Evolutionary conservation across 2,797 vertebrate genomes (phyloP), one percentile per base, ranked within the genome.

Genomic region (Sebastes variabilis): DNA sequence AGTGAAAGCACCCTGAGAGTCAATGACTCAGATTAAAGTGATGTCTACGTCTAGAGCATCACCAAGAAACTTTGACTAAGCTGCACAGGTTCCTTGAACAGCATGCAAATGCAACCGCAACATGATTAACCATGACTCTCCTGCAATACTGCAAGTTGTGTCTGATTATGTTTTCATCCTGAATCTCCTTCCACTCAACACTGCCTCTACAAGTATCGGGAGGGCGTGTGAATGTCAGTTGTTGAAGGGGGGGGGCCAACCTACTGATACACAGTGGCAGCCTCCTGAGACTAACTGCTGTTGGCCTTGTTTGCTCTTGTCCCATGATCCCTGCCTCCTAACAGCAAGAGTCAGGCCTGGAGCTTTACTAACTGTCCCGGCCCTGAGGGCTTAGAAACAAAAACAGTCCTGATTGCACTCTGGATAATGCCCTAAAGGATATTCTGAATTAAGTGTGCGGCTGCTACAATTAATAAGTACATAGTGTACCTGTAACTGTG

Each of bases 301-400:
- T 24, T 80, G 22, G 54, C 54, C 24, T 77, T 52, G 75, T 87
- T 89, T 84, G 59, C 66, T 85, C 49, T 72, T 55, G 46, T 76
- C 68, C 59, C 13, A 27, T 36, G 56, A 61, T 72, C 16, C 58
- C 38, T 66, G 58, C 7, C 38, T 85, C 29, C 30, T 58, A 82
- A 84, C 65, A 73, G 46, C 27, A 74, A 79, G 20, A 80, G 62
- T 56, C 71, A 52, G 64, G 72, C 82, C 80, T 82, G 42, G 54
- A 90, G 82, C 64, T 74, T 74, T 69, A 85, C 36, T 79, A 80
- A 82, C 60, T 86, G 84, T 72, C 68, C 79, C 56, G 81, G 72
- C 80, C 90, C 91, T 54, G 78, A 81, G 86, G 92, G 85, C 65
- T 80, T 81, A 66, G 34, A 93, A 94, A 95, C 83, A 81, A 82